These are phyloP conservation scores for Tigriopus californicus DNA, from an alignment of 2,888 invertebrate species.

Conservation along the genomic window DNA sequence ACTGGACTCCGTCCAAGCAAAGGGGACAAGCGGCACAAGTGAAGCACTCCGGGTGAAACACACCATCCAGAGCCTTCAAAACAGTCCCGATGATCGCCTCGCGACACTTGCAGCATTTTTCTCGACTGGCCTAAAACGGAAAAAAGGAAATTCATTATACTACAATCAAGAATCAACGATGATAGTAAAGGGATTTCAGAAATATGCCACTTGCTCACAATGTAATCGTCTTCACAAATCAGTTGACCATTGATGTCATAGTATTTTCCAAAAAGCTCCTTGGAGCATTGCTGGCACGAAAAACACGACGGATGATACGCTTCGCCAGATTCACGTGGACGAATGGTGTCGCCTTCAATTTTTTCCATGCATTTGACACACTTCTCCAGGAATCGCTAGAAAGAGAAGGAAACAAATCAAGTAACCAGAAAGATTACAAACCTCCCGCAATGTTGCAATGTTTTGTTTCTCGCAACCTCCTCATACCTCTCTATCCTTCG, in stretches of 20 bases:
- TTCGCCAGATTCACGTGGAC: not conserved
- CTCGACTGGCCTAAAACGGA: not conserved
- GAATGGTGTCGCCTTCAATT: not conserved
- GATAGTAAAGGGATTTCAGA: no score
- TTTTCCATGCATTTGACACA: not conserved
- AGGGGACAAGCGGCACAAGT: not conserved
- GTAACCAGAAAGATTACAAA: no score
- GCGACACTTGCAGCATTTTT: not conserved
- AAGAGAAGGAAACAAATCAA: not conserved
- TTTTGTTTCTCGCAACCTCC: not conserved
- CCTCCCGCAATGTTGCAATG: no score
- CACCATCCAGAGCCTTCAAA: not conserved
- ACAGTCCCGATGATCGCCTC: not conserved
- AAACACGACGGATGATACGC: not conserved
- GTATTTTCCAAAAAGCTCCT: not conserved
- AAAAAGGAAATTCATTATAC: no score
- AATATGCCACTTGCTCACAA: not conserved
- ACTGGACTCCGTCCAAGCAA: not conserved
- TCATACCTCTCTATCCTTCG: not conserved
- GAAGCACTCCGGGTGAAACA: not conserved
- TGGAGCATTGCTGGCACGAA: not conserved
- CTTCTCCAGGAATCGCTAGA: not conserved
- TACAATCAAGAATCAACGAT: no score
- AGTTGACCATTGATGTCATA: not conserved
- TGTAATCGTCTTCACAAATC: not conserved